Base-by-base conservation (phyloP, 2,797 vertebrate species). In the Tiaroga cobitis region DNA sequence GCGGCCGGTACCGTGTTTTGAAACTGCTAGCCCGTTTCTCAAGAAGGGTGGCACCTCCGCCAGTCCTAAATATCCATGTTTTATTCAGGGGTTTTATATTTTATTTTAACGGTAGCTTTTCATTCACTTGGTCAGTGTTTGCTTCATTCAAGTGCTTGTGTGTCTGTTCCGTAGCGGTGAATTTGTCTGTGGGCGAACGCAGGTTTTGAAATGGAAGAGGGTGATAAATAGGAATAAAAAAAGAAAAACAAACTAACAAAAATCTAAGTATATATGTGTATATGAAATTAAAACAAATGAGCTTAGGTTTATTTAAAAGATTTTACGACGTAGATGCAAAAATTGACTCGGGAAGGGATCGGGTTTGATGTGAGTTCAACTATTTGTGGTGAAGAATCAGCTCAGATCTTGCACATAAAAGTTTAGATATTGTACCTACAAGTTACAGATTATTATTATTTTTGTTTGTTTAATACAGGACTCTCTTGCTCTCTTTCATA, bases 381-480 rank as follows among this genome's bases (percentile, higher is more conserved):
- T 94, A 93, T 94, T 93, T 92, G 94, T 95, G 93, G 93, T 95
- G 93, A 93, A 93, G 92, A 94, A 91, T 94, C 93, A 91, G 95
- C 95, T 94, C 89, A 84, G 92, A 94, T 94, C 93, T 93, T 95
- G 95, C 95, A 95, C 94, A 95, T 96, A 95, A 93, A 92, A 92
- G 94, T 95, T 95, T 93, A 94, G 95, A 93, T 94, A 94, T 94
- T 92, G 93, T 96, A 94, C 93, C 94, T 94, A 92, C 92, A 90
- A 94, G 92, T 94, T 93, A 90, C 91, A 93, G 92, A 92, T 91
- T 90, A 93, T 92, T 90, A 93, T 92, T 93, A 91, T 94, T 93
- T 93, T 92, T 94, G 92, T 95, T 95, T 91, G 39, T 93, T 89
- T 83, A 93, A 84, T 94, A 90, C 93, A 90, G 92, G 94, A 95